Base-by-base conservation (phyloP, 2,797 vertebrate genomes). In the Loriculus beryllinus region DNA sequence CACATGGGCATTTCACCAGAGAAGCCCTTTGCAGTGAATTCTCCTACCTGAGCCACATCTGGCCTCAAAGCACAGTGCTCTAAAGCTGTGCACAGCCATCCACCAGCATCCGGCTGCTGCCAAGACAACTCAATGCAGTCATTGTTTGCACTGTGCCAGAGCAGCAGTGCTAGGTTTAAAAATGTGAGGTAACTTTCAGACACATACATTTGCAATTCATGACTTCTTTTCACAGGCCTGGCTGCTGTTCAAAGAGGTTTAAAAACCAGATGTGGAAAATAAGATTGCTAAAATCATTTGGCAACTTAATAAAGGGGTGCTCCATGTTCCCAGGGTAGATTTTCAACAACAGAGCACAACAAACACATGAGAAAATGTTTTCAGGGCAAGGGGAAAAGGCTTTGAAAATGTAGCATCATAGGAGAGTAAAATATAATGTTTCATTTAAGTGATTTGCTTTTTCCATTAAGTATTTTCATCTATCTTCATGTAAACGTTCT, bases 251-350 rank as follows among this genome's bases (percentile, higher is more conserved):
- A 96, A 96, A 95, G 35, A 88, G 63, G 82, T 86, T 96, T 86
- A 59, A 97, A 96, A 96, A 96, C 19, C 85, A 93, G 93, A 96
- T 96, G 95, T 93, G 91, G 91, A 93, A 96, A 95, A 78, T 31
- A 87, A 91, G 90, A 88, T 89, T 90, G 67, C 82, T 90, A 65
- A 96, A 96, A 81, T 90, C 82, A 91, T 90, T 90, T 95, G 93
- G 93, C 93, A 95, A 88, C 64, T 93, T 93, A 94, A 94, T 96
- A 96, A 95, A 95, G 68, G 68, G 85, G 67, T 84, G 84, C 92
- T 91, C 74, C 82, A 51, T 77, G 82, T 90, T 96, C 91, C 81
- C 75, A 82, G 64, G 74, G 60, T 72, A 83, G 80, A 82, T 93
- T 94, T 92, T 60, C 91, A 86, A 86, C 70, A 92, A 63, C 71